Conservation (phyloP, 2,888 invertebrate species). For the Ceramica pisi region DNA sequence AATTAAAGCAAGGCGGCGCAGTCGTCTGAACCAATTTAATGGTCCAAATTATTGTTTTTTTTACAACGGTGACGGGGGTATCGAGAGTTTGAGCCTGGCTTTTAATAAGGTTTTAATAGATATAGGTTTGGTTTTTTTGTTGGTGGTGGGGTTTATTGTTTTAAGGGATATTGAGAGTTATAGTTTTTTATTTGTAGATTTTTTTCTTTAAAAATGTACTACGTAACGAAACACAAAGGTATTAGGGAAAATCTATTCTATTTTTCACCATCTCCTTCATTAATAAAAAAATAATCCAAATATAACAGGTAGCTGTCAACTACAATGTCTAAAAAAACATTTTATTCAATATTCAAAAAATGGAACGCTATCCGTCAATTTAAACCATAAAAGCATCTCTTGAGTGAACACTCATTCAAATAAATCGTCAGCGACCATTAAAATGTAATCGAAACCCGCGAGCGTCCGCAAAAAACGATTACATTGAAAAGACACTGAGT, state of each 20-base stretch:
- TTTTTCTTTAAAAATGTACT: not conserved
- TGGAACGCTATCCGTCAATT: slow-evolving; percentile 53
- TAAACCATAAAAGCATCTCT: slow-evolving; percentile 58
- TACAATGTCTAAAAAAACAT: slow-evolving; percentile 2
- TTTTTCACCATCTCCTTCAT: not conserved
- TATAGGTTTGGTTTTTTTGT: slow-evolving; percentile 46
- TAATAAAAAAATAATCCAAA: slow-evolving; percentile 7
- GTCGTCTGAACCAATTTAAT: slow-evolving; percentile 88
- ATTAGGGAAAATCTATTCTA: not conserved
- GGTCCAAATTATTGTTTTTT: slow-evolving; percentile 87
- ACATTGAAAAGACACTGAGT: slow-evolving; percentile 74
- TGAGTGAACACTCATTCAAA: slow-evolving; percentile 63
- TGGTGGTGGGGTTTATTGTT: slow-evolving; percentile 7
- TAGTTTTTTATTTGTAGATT: not conserved
- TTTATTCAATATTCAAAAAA: slow-evolving; percentile 41
- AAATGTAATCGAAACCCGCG: slow-evolving; percentile 71
- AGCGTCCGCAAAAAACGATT: slow-evolving; percentile 68
- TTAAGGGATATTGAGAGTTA: not conserved
- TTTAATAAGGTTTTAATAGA: slow-evolving; percentile 60
- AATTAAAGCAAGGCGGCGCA: slow-evolving; percentile 83
- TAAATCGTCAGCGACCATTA: slow-evolving; percentile 66
- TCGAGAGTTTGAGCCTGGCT: slow-evolving; percentile 57
- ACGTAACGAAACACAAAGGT: not conserved
- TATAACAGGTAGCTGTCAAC: slow-evolving; percentile 37
- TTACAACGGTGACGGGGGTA: slow-evolving; percentile 63